Evolutionary conservation across 1,140 invertebrate species (phyloP).

Genomic region (Amphibalanus amphitrite): DNA sequence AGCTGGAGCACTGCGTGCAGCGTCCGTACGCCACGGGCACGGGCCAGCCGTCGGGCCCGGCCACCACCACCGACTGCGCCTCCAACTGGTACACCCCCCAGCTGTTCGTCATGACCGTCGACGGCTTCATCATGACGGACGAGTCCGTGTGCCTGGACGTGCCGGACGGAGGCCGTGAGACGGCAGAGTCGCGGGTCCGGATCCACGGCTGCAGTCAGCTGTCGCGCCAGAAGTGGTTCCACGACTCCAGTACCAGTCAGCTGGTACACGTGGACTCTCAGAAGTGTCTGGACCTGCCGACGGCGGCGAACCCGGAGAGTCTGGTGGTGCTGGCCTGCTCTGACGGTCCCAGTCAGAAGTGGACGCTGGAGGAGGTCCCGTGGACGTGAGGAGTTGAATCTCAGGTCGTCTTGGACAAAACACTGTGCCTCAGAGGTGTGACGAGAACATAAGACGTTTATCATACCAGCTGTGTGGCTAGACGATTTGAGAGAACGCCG

Average conservation of each 20-base stretch:
- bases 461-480: no score
- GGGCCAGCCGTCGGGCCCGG: conserved; percentile 42
- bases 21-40: conserved; percentile 36
- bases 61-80: conserved; percentile 33
- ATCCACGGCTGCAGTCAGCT: conserved; percentile 45
- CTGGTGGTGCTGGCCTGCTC: conserved; percentile 33
- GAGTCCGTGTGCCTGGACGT: conserved; percentile 53
- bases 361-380: conserved; percentile 34
- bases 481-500: no score
- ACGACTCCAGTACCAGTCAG: conserved; percentile 22
- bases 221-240: conserved; percentile 43
- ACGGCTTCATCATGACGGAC: conserved; percentile 44
- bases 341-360: conserved; percentile 31
- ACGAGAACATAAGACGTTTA: no score
- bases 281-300: conserved; percentile 33
- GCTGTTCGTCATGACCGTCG: conserved; percentile 50
- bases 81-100: conserved; percentile 36
- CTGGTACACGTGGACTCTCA: conserved; percentile 16
- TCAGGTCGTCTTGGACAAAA: no score
- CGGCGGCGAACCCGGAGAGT: conserved; percentile 24
- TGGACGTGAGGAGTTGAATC: no score
- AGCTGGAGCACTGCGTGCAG: conserved; percentile 38
- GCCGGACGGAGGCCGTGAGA: conserved; percentile 30
- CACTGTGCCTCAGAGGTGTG: no score
- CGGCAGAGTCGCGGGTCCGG: conserved; percentile 36